Conservation (phyloP, 2,113 vertebrate species). For the Paratilapia polleni region DNA sequence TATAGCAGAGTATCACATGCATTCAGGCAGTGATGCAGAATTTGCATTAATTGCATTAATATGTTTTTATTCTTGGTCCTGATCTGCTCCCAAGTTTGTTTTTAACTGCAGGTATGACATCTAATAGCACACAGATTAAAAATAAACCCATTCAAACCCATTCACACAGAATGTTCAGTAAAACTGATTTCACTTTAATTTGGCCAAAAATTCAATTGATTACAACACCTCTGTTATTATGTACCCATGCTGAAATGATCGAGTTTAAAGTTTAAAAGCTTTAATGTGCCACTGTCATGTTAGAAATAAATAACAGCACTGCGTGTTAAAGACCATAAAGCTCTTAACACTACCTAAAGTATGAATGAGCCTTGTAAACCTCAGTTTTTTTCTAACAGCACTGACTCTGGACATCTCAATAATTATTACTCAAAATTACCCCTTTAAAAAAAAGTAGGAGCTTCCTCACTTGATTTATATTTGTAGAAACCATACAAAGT, state of each 20-base stretch:
- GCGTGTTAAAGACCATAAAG: background rate
- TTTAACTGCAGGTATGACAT: background rate
- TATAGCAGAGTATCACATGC: background rate
- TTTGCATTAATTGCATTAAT: background rate
- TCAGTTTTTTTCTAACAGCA: background rate
- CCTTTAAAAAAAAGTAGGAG: background rate
- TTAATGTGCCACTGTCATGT: background rate
- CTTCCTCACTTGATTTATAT: background rate
- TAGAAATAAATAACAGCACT: background rate
- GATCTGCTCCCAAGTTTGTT: background rate
- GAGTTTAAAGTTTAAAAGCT: conserved; percentile 4
- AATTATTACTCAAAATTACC: background rate
- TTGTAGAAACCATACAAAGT: background rate
- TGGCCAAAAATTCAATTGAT: background rate
- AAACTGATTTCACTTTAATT: background rate
- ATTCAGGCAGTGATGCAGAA: background rate
- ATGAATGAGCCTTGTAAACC: too few species aligned
- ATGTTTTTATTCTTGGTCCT: background rate
- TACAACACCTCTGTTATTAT: background rate
- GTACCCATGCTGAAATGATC: background rate
- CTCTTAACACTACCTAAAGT: background rate
- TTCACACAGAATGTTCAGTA: too few species aligned
- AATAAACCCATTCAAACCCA: too few species aligned
- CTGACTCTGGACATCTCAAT: background rate
- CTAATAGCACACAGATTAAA: background rate